Base-by-base conservation (phyloP, 1,140 invertebrate species). In the Papilio glaucus region DNA sequence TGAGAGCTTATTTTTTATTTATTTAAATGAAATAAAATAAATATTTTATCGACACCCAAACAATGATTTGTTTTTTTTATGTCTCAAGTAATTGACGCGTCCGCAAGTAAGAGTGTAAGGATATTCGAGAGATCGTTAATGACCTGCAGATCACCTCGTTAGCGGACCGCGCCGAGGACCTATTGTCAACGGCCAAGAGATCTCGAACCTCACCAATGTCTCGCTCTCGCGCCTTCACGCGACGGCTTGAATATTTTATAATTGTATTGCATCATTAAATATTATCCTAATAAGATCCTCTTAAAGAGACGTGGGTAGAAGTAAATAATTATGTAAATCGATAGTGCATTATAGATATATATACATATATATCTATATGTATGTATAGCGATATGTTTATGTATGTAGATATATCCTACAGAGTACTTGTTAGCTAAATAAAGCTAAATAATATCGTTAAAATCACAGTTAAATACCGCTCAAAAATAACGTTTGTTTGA, bases 141-240 rank as follows among this genome's bases (percentile, higher is more conserved):
- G 84, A 80, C 83, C 82, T 80, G 84, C 80, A 79, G 80, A 83
- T 86, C 82, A 81, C 80, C 78, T 88, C 85, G 84, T 88, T 88
- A 88, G 81, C 78, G 72, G 72, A 33, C 21, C 10, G 49, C 49
- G 53, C 29, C 70, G 72, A 78, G 76, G 72, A 68, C 60, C 80
- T 79, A 82, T 87, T 85, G 84, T 85, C 78, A 77, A 75, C 76
- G 71, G 71, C 78, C 77, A 81, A 87, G 84, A 85, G 80, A 78
- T 81, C 82, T 85, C 77, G 77, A 84, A 81, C 79, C 77, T 75
- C 77, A 74, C 73, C 70, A 72, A 77, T 71, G 77, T 78, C 73
- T 72, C 45, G 69, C 67, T 38, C 41, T 71, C 29, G 29, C 49
- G 33, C 33, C 41, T 49, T 9, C 45, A 18, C 1, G 29, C n/a